Evolutionary conservation across 1,140 invertebrate species (phyloP).

Genomic region (Drosophila paulistorum): DNA sequence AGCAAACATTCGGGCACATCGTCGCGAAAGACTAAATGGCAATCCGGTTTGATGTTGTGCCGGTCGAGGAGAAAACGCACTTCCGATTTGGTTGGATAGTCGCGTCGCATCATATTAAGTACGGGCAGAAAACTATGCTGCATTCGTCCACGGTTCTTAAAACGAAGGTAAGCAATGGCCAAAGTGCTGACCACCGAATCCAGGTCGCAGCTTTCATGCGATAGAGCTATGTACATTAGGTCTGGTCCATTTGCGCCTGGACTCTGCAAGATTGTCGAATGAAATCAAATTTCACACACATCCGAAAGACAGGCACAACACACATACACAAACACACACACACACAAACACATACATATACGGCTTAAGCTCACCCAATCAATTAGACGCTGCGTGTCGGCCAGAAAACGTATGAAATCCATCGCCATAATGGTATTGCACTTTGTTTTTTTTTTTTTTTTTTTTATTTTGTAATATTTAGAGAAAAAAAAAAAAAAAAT

Average conservation of each 20-base stretch:
- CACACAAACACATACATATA: not conserved
- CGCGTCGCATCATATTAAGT: constrained; percentile 86
- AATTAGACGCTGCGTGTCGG: constrained; percentile 22
- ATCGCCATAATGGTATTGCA: not conserved
- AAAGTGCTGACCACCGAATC: constrained; percentile 86
- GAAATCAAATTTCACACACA: not conserved
- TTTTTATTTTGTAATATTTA: not conserved
- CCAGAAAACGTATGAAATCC: constrained; percentile 44
- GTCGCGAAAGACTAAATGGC: constrained; percentile 84
- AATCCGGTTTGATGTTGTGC: constrained; percentile 83
- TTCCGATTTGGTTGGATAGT: constrained; percentile 88
- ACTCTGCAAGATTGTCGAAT: not conserved
- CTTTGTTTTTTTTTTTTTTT: not conserved
- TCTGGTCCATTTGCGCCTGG: not conserved
- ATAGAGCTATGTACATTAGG: constrained; percentile 84
- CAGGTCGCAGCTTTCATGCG: constrained; percentile 88
- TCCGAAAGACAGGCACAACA: not conserved
- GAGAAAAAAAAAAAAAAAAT: not conserved
- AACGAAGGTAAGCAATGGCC: constrained; percentile 40
- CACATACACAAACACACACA: not conserved
- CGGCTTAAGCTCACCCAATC: constrained; percentile 35
- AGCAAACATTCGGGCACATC: constrained; percentile 84
- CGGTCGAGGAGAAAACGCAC: constrained; percentile 85
- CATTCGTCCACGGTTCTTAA: constrained; percentile 45
- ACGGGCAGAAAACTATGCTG: constrained; percentile 83